These are phyloP conservation scores for Nebria brevicollis DNA, from an alignment of 2,888 invertebrate species.

Conservation along the genomic window DNA sequence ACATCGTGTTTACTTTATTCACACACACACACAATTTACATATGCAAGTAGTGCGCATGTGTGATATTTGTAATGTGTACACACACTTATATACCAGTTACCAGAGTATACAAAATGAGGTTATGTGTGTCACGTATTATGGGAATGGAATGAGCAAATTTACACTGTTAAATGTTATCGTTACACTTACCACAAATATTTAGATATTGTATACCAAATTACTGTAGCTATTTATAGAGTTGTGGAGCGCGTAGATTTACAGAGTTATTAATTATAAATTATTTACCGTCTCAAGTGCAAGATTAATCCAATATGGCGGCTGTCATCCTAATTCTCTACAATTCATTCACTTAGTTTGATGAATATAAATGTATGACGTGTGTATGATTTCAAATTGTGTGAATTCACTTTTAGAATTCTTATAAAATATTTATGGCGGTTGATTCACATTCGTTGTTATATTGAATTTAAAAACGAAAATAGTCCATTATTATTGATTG, in stretches of 20 bases:
- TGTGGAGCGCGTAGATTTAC: background rate
- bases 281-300: background rate
- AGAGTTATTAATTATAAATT: background rate
- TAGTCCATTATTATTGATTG: background rate
- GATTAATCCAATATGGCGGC: background rate
- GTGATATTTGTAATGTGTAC: background rate
- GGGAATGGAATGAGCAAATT: background rate
- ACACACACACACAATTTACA: constrained; percentile 9
- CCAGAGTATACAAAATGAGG: background rate
- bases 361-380: background rate
- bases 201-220: background rate
- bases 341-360: background rate
- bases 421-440: background rate
- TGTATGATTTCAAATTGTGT: too few species aligned
- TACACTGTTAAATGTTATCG: background rate
- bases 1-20: constrained; percentile 13
- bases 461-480: background rate
- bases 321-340: background rate
- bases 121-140: background rate
- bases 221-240: background rate
- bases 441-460: background rate
- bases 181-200: background rate
- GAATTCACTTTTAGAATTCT: background rate
- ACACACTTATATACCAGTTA: background rate
- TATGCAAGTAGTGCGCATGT: background rate